A percentile compares a stretch with the other conserved stretches of the same genome.
Evolutionary conservation across 2,888 invertebrate genomes (phyloP).

Genomic region (Cecidostiba fungosa): DNA sequence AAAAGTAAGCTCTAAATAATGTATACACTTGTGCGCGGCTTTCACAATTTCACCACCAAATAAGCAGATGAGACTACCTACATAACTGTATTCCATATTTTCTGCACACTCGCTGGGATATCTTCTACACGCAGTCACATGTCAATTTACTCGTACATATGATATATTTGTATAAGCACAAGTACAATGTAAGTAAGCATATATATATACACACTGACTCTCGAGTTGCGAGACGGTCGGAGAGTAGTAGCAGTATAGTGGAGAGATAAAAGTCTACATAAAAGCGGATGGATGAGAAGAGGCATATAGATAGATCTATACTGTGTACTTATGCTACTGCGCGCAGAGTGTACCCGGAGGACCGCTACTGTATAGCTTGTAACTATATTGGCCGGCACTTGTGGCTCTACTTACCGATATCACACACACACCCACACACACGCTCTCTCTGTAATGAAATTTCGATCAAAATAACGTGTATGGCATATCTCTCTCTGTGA

Average conservation of each 20-base stretch:
- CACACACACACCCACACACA: background rate
- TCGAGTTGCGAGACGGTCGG: background rate
- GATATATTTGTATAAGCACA: constrained; percentile 41
- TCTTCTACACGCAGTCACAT: background rate
- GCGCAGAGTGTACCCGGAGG: constrained; percentile 2
- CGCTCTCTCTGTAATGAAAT: constrained; percentile 50
- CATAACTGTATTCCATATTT: too few species aligned
- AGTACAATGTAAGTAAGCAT: constrained; percentile 15
- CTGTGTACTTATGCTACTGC: background rate
- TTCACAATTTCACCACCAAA: background rate
- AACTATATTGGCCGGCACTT: constrained; percentile 16
- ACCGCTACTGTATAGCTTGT: constrained; percentile 16
- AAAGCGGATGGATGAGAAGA: background rate
- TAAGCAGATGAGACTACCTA: too few species aligned
- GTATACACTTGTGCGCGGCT: background rate
- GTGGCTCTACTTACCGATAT: constrained; percentile 1
- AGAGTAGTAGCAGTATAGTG: background rate
- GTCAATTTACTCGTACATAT: constrained; percentile 45
- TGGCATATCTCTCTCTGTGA: constrained; percentile 55
- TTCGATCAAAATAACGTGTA: constrained; percentile 55
- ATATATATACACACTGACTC: background rate
- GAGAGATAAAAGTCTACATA: constrained; percentile 36
- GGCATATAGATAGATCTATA: background rate
- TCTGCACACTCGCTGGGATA: too few species aligned
- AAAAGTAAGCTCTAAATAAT: background rate